These are phyloP conservation scores for Drosophila simulans DNA, from an alignment of 1,140 invertebrate species.

Conservation along the genomic window DNA sequence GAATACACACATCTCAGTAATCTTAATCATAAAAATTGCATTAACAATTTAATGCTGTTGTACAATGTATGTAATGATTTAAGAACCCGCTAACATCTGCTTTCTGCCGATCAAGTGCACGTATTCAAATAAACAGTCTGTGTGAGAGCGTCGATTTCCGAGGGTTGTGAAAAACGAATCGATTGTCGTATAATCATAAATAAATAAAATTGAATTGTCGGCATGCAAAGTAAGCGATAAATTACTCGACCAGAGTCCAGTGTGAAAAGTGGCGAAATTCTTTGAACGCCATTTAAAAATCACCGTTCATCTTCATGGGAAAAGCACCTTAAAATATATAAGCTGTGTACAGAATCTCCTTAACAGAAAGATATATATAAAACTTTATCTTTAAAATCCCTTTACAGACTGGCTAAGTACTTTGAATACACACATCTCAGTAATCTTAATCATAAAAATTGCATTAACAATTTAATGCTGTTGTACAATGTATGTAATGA, in stretches of 20 bases:
- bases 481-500: neutral
- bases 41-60: too few species aligned
- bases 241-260: conserved; percentile 51
- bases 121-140: conserved; percentile 9
- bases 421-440: too few species aligned
- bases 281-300: conserved; percentile 47
- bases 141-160: neutral
- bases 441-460: too few species aligned
- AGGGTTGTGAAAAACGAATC: conserved; percentile 44
- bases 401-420: too few species aligned
- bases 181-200: conserved; percentile 80
- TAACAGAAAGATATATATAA: too few species aligned
- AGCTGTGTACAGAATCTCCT: too few species aligned
- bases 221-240: too few species aligned
- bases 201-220: conserved; percentile 81
- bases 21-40: too few species aligned
- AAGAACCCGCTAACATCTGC: conserved; percentile 3
- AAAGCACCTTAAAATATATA: neutral
- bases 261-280: conserved; percentile 40
- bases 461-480: too few species aligned
- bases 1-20: too few species aligned
- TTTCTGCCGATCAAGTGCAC: conserved; percentile 10
- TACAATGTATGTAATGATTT: neutral
- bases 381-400: too few species aligned
- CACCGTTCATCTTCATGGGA: neutral